Evolutionary conservation across 1,140 invertebrate genomes (phyloP), one percentile per base, ranked within the genome.

Genomic region (Drosophila lowei): DNA sequence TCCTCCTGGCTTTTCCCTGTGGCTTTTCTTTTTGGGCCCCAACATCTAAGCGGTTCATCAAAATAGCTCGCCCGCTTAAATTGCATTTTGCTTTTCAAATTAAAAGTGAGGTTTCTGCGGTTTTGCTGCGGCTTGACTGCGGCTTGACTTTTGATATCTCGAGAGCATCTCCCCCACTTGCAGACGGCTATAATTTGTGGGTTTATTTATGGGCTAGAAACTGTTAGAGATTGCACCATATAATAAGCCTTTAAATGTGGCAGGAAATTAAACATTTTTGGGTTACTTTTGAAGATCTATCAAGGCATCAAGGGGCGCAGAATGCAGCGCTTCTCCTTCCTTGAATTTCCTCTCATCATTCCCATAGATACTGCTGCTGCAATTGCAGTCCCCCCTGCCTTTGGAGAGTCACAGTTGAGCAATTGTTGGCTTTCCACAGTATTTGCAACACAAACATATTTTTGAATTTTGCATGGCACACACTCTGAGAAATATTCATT

Each of bases 51-150:
- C 60, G 56, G 79, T 65, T 83, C 70, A 81, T 81, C 79, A 81
- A 74, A 81, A 71, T 78, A 30, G 48, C 64, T 71, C 21, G 43
- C 63, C 50, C 41, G 56, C 68, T 61, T 64, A 83, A 81, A 83
- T 78, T 74, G 79, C 74, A 74, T 68, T 81, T 81, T 81, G 60
- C 55, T 81, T 83, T 81, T 70, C 52, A 68, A 81, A 83, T 81
- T 81, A 83, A 83, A 81, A 62, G 30, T 58, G 50, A 53, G 72
- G 62, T 44, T 65, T 72, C 46, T 60, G 66, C 64, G 63, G 66
- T 68, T 68, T 67, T 8, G n/a, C 13, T 68, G 50, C 34, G 42
- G 5, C 48, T 6, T 48, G 63, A 67, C 13, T 67, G 50, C 43
- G 42, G 5, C 42, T 6, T 48, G 63, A 67, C 63, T 67, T 56